A percentile compares a stretch with the other conserved stretches of the same genome.
phyloP scores from a whole-genome alignment of 1,140 invertebrate species.

The Drosophila ironensis region DNA sequence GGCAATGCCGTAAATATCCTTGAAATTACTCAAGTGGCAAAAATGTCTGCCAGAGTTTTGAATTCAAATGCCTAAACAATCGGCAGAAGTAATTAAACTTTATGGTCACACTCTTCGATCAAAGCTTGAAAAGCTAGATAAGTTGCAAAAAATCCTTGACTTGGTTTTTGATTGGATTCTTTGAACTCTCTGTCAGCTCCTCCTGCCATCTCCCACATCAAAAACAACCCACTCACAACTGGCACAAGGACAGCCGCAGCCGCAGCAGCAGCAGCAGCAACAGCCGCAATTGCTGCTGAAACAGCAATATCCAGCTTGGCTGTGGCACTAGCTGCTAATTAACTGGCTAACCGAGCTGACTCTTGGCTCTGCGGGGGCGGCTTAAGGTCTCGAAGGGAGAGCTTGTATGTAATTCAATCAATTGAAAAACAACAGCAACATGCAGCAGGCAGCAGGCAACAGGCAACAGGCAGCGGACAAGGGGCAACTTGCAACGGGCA shows the following conservation, averaged over 20 bases:
- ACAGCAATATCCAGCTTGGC: neutral
- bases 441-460: conserved; percentile 9
- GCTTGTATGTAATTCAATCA: conserved; percentile 76
- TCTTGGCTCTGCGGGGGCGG: conserved; percentile 57
- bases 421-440: conserved; percentile 48
- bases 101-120: no score
- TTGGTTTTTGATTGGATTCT: conserved; percentile 17
- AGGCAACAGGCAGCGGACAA: conserved; percentile 9
- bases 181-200: neutral
- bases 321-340: conserved; percentile 56
- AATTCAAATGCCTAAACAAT: no score
- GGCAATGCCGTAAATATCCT: neutral
- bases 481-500: conserved; percentile 13
- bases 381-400: conserved; percentile 40
- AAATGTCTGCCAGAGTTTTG: no score
- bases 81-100: no score
- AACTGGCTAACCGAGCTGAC: conserved; percentile 65
- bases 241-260: conserved; percentile 63
- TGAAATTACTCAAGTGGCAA: neutral
- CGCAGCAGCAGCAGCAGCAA: conserved; percentile 1
- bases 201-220: conserved; percentile 24
- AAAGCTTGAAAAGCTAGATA: neutral
- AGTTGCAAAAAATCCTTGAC: conserved; percentile 38
- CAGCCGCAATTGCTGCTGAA: conserved; percentile 4
- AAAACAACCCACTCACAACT: conserved; percentile 53